Evolutionary conservation across 2,113 vertebrate species (phyloP), one percentile per base, ranked within the genome.

Genomic region (Apodemus speciosus): DNA sequence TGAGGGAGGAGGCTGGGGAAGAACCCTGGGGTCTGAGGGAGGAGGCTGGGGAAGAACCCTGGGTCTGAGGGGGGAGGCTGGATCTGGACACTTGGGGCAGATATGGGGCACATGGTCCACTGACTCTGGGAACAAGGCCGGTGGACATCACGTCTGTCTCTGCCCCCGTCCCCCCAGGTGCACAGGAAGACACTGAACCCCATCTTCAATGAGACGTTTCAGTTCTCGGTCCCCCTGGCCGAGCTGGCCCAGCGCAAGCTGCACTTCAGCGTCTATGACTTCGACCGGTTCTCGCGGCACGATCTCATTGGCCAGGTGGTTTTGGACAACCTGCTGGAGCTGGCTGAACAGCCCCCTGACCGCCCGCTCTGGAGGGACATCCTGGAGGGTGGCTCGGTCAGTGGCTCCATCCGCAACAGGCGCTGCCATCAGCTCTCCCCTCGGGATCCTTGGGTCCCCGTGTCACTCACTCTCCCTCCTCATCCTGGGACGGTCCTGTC

Each of bases 171-270:
- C 38, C 38, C 9, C n/a, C 80, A 97, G 97, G 99, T 99, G 87
- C 99, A 99, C 97, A 98, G 99, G 95, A 99, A 99, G 98, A 99
- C 99, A 15, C 98, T 99, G 93, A 99, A 99, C 97, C 99, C 99
- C 0, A 97, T 99, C 89, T 99, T 99, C 98, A 99, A 99, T 0
- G 99, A 99, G 98, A 99, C 99, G 0, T 99, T 99, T 94, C 99
- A 99, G 97, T 99, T 99, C 81, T 98, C 98, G 0, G 99, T 99
- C 58, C 99, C 99, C 40, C 98, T 99, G 96, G 98, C 98, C 0
- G 99, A 99, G 97, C 98, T 99, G 95, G 99, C 99, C 89, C 98
- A 98, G 75, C 98, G 99, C 95, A 99, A 99, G 96, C 98, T 99
- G 91, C 99, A 99, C 97, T 99, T 99, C 98, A 99, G 99, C 9